These are phyloP conservation scores for Ctenodactylus gundi DNA, from an alignment of 2,113 vertebrate species.

Conservation along the genomic window DNA sequence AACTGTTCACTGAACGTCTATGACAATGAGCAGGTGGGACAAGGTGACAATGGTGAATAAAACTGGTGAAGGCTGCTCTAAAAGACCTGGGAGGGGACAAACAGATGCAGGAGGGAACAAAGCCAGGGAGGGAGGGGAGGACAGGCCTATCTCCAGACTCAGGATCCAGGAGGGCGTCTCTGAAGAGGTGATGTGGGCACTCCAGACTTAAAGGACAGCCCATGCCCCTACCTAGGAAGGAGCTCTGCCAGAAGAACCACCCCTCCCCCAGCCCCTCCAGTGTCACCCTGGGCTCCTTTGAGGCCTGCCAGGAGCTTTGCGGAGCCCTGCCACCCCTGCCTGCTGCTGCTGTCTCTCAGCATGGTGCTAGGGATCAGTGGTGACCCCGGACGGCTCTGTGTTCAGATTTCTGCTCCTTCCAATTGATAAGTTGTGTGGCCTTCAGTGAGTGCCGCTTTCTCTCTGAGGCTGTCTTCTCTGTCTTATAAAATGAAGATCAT, in stretches of 20 bases:
- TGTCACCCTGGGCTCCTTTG: not conserved
- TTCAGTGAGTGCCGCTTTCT: not conserved
- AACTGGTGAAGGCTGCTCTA: not conserved
- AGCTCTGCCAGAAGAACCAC: not conserved
- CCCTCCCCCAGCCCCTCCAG: not conserved
- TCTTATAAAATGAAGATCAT: not conserved
- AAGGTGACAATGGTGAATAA: not conserved
- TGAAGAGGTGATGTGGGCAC: not conserved
- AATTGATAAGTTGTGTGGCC: not conserved
- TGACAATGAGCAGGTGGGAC: rapidly evolving
- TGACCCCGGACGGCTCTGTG: no score
- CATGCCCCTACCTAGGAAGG: rapidly evolving
- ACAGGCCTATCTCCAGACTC: not conserved
- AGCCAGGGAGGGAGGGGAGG: not conserved
- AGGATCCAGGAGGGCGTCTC: not conserved
- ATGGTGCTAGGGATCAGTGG: not conserved
- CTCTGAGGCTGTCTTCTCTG: not conserved
- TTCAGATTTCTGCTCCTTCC: not conserved
- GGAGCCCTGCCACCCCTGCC: not conserved
- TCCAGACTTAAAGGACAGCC: not conserved
- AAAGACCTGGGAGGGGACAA: not conserved
- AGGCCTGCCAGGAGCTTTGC: not conserved
- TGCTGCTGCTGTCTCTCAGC: not conserved
- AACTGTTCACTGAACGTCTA: not conserved
- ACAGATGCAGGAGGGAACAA: not conserved